These are phyloP conservation scores for Dermolepida albohirtum DNA, from an alignment of 2,888 invertebrate species.

Conservation along the genomic window DNA sequence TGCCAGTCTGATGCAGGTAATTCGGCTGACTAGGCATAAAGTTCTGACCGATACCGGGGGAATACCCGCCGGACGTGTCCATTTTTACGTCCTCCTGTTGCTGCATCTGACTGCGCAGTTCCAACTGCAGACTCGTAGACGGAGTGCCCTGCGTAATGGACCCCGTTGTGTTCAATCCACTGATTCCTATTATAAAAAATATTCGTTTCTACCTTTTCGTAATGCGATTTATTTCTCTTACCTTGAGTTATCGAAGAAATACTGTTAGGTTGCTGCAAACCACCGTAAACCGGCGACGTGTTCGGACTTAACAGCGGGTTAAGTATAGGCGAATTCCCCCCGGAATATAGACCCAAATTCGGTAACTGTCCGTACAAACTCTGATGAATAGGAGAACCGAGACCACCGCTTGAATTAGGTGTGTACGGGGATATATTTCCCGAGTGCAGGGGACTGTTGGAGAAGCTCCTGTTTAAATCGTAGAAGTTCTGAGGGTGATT, in stretches of 20 bases:
- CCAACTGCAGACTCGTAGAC: constrained; percentile 60
- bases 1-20: constrained; percentile 53
- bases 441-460: constrained; percentile 55
- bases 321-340: constrained; percentile 58
- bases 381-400: constrained; percentile 57
- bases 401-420: constrained; percentile 58
- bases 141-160: constrained; percentile 83
- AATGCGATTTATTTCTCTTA: constrained; percentile 47
- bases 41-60: constrained; percentile 43
- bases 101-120: constrained; percentile 55
- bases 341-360: constrained; percentile 56
- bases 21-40: constrained; percentile 50
- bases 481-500: constrained; percentile 42
- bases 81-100: constrained; percentile 65
- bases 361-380: constrained; percentile 56
- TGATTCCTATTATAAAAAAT: constrained; percentile 69
- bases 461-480: constrained; percentile 50
- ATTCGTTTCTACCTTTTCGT: no score
- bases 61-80: constrained; percentile 59
- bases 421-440: constrained; percentile 57
- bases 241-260: constrained; percentile 72
- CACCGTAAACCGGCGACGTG: constrained; percentile 59
- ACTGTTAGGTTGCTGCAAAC: constrained; percentile 57
- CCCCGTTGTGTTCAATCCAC: constrained; percentile 80
- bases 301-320: constrained; percentile 58